A percentile compares a stretch with the other conserved stretches of the same genome.
phyloP scores from a whole-genome alignment of 1,140 invertebrate genomes.

The Cyclargus thomasi region DNA sequence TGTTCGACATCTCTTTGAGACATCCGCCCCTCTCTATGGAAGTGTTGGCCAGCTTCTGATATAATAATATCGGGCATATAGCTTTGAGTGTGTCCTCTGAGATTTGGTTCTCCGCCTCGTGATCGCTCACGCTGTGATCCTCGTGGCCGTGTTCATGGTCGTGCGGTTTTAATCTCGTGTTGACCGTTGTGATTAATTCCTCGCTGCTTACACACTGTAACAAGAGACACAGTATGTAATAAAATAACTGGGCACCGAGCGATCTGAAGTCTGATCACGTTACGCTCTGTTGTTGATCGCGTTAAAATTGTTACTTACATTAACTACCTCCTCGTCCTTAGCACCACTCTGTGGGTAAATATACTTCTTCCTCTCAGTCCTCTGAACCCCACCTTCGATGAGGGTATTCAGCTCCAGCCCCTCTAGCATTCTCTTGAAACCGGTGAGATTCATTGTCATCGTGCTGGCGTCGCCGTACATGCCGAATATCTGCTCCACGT shows the following conservation, averaged over 20 bases:
- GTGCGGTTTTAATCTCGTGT: conserved; percentile 57
- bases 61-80: conserved; percentile 80
- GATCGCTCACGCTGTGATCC: conserved; percentile 38
- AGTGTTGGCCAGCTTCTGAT: conserved; percentile 77
- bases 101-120: conserved; percentile 40
- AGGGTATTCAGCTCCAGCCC: conserved; percentile 78
- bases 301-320: conserved; percentile 33
- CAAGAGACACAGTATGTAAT: conserved; percentile 23
- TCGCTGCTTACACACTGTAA: conserved; percentile 68
- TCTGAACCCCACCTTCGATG: conserved; percentile 50
- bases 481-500: conserved; percentile 72
- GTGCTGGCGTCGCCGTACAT: conserved; percentile 76
- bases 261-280: too few relatives aligned
- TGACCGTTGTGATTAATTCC: conserved; percentile 64
- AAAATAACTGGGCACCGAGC: too few relatives aligned
- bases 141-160: conserved; percentile 37
- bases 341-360: conserved; percentile 42
- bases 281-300: not conserved
- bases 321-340: conserved; percentile 71
- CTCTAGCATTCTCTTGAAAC: conserved; percentile 80
- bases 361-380: conserved; percentile 42
- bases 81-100: conserved; percentile 66
- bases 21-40: conserved; percentile 75
- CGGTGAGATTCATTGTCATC: conserved; percentile 78
- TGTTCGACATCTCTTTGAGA: conserved; percentile 52